Conservation (phyloP, 2,888 invertebrate genomes). For the Dynastes maya region DNA sequence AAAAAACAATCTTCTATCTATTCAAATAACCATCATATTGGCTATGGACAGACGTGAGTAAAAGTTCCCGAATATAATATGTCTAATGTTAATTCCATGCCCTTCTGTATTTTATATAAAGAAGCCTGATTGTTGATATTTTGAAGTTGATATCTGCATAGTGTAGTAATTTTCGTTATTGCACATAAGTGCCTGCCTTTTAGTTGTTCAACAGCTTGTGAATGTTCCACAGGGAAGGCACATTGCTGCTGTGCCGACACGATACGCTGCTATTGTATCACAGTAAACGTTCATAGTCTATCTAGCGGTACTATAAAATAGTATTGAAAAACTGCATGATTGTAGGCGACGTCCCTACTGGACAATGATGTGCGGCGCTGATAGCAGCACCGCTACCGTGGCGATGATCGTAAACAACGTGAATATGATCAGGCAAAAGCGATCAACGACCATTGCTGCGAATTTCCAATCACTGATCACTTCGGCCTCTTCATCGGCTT, state of each 20-base stretch:
- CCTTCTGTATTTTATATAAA: no score
- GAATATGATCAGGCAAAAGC: slow-evolving; percentile 96
- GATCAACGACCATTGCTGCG: slow-evolving; percentile 98
- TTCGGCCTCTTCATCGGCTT: slow-evolving; percentile 94
- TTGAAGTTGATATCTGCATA: background rate
- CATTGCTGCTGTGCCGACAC: slow-evolving; percentile 68
- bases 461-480: slow-evolving; percentile 98
- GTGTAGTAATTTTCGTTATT: slow-evolving; percentile 1
- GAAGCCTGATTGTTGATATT: no score
- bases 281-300: slow-evolving; percentile 68
- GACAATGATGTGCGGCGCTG: slow-evolving; percentile 96
- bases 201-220: slow-evolving; percentile 68
- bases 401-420: slow-evolving; percentile 94
- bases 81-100: background rate
- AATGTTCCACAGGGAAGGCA: slow-evolving; percentile 70
- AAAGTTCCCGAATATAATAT: background rate
- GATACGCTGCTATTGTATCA: slow-evolving; percentile 69
- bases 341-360: slow-evolving; percentile 75
- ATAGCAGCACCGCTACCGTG: slow-evolving; percentile 91
- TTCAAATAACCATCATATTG: no score
- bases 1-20: no score
- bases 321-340: slow-evolving; percentile 58
- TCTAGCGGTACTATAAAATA: slow-evolving; percentile 61
- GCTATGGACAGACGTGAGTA: background rate
- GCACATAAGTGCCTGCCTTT: slow-evolving; percentile 70